These are phyloP conservation scores for Craterocephalus amniculus DNA, from an alignment of 2,797 vertebrate species.

Conservation along the genomic window DNA sequence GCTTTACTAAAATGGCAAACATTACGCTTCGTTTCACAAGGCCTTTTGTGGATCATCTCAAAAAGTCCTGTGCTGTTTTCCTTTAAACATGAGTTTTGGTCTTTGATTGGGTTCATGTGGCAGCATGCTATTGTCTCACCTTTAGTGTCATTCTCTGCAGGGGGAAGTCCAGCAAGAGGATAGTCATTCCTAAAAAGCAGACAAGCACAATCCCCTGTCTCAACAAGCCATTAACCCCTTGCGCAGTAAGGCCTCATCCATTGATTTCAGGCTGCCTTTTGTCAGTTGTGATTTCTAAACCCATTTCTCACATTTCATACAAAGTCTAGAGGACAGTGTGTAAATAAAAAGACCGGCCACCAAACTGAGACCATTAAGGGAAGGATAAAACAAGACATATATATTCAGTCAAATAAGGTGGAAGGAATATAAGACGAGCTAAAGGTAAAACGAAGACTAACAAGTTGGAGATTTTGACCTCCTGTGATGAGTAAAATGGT, in stretches of 20 bases:
- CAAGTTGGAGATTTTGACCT: constrained; percentile 30
- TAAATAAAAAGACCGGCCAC: background rate
- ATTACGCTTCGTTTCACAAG: background rate
- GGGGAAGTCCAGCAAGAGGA: background rate
- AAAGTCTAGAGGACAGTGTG: constrained; percentile 6
- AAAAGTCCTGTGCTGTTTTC: background rate
- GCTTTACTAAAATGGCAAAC: background rate
- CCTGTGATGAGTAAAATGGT: constrained; percentile 2
- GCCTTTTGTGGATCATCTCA: background rate
- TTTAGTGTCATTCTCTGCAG: background rate
- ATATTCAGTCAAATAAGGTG: background rate
- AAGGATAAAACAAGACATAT: background rate
- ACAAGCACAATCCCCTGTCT: constrained; percentile 22
- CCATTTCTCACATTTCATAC: constrained; percentile 36
- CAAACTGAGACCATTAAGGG: background rate
- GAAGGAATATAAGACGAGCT: constrained; percentile 16
- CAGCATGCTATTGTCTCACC: constrained; percentile 9
- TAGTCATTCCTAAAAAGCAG: constrained; percentile 34
- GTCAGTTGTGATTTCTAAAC: constrained; percentile 54
- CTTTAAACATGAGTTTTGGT: background rate
- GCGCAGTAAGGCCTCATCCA: constrained; percentile 11
- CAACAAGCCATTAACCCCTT: constrained; percentile 40
- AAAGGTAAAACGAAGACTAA: constrained; percentile 23
- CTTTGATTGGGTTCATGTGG: constrained; percentile 36
- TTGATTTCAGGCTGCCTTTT: constrained; percentile 39